These are phyloP conservation scores for Tiliacea citrago DNA, from an alignment of 2,888 invertebrate genomes.

Conservation along the genomic window DNA sequence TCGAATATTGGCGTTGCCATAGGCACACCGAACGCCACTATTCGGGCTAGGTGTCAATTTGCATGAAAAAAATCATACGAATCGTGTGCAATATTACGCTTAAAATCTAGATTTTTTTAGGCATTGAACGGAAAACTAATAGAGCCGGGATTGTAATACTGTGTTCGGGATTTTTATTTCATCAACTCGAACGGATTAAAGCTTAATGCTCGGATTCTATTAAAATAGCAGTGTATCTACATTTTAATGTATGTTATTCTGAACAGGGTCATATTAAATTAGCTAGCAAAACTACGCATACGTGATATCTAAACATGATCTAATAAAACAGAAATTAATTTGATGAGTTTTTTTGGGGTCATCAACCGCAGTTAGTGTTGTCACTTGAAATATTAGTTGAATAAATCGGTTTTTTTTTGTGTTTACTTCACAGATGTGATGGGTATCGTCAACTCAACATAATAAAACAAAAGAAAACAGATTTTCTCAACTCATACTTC, in stretches of 20 bases:
- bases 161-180: neutral
- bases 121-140: neutral
- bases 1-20: slow-evolving; percentile 17
- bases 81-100: slow-evolving; percentile 8
- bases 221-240: neutral
- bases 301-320: too few relatives aligned
- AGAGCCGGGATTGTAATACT: neutral
- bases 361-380: too few relatives aligned
- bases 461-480: too few relatives aligned
- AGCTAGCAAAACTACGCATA: too few relatives aligned
- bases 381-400: too few relatives aligned
- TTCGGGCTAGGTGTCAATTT: slow-evolving; percentile 30
- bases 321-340: too few relatives aligned
- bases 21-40: slow-evolving; percentile 12
- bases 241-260: neutral
- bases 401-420: too few relatives aligned
- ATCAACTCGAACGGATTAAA: slow-evolving; percentile 1
- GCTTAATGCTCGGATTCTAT: neutral
- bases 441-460: too few relatives aligned
- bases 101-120: neutral
- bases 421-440: too few relatives aligned
- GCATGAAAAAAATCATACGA: slow-evolving; percentile 28
- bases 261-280: too few relatives aligned
- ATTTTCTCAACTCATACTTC: too few relatives aligned
- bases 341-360: too few relatives aligned